Evolutionary conservation across 2,113 vertebrate genomes (phyloP), one percentile per base, ranked within the genome.

Genomic region (Mastomys natalensis): DNA sequence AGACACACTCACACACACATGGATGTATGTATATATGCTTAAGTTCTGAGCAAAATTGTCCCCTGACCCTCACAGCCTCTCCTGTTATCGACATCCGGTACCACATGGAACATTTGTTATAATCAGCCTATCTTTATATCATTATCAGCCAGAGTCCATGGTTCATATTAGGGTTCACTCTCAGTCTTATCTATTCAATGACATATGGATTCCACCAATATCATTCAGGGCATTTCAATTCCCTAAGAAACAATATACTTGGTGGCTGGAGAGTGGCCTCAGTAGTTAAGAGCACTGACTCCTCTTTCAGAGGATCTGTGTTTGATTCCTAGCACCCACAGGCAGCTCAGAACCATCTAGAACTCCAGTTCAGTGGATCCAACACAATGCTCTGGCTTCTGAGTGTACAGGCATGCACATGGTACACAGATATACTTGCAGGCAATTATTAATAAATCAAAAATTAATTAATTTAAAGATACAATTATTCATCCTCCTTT

Each of bases 111-210:
- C 60, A 53, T 26, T 53, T 24, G 51, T 51, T n/a, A 43, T 17
- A 31, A 2, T 70, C 64, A 81, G n/a, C 22, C 78, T 70, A 11
- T 64, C 87, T 16, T 43, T 48, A 76, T 12, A 37, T 60, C 74
- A 26, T 51, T 26, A 86, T 37, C 72, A 91, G 51, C 48, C 91
- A 70, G 92, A 90, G 91, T 92, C 68, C 81, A 55, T 11, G 74
- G 81, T 87, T 74, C 26, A 85, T 22, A 0, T 29, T 34, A 48
- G 53, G 53, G 80, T 93, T 87, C 45, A 29, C 13, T 40, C 72
- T 43, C 3, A 12, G 62, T 78, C 53, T n/a, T n/a, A n/a, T n/a
- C n/a, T n/a, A n/a, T n/a, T n/a, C 73, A 73, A 58, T 19, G 70
- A 53, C 24, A 22, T 15, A 7, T 11, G 37, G 53, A 26, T n/a